A percentile compares a stretch with the other conserved stretches of the same genome.
Evolutionary conservation across 2,888 invertebrate genomes (phyloP).

Genomic region (Nysson spinosus): DNA sequence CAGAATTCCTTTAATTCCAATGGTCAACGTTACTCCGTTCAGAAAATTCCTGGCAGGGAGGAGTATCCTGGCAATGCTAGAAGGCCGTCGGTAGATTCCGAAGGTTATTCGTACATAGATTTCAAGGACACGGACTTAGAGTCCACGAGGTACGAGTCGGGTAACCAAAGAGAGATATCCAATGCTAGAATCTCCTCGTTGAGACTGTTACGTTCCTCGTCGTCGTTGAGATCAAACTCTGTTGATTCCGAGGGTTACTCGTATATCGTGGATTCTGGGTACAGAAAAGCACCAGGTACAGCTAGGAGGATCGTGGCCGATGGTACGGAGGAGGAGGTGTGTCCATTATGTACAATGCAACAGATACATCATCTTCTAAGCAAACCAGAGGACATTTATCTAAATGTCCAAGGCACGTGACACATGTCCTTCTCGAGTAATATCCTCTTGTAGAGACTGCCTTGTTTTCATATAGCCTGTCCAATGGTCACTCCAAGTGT

Average conservation of each 20-base stretch:
- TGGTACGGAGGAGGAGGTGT: conserved; percentile 68
- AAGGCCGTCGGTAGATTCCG: conserved; percentile 69
- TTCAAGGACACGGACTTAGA: conserved; percentile 58
- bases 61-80: conserved; percentile 34
- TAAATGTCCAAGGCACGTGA: conserved; percentile 60
- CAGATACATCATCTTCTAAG: conserved; percentile 71
- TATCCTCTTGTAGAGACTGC: conserved; percentile 43
- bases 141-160: conserved; percentile 36
- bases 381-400: conserved; percentile 67
- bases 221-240: conserved; percentile 42
- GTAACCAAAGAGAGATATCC: conserved; percentile 3
- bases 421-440: conserved; percentile 43
- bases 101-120: conserved; percentile 71
- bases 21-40: conserved; percentile 1
- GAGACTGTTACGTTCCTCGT: conserved; percentile 19
- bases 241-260: conserved; percentile 70
- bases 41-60: conserved; percentile 19
- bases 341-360: conserved; percentile 73
- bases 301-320: conserved; percentile 60
- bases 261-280: conserved; percentile 62
- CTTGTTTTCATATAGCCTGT: too few species aligned
- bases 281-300: conserved; percentile 57
- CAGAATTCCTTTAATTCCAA: not conserved
- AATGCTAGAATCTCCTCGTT: conserved; percentile 12
- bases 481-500: too few species aligned